Percentiles rank a stretch among this genome's conserved stretches.
phyloP scores from a whole-genome alignment of 2,888 invertebrate genomes.

The Acanthosepion pharaonis region DNA sequence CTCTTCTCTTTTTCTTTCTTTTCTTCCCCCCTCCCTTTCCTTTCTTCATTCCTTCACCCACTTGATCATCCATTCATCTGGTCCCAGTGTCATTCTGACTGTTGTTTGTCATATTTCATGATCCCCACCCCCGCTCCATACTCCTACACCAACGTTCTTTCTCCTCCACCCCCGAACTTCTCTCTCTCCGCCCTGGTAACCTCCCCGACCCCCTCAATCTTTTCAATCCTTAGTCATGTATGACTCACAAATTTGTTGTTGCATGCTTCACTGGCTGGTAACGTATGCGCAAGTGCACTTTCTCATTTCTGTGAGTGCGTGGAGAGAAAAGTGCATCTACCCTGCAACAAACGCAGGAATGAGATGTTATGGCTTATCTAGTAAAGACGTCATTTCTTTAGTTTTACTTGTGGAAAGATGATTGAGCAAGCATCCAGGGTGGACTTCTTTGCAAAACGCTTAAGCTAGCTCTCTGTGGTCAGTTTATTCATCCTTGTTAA shows the following conservation, averaged over 20 bases:
- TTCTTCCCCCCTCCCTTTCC: background rate
- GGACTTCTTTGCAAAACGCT: too few species aligned
- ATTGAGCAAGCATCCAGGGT: too few species aligned
- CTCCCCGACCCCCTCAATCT: background rate
- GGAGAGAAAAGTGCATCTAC: conserved; percentile 33
- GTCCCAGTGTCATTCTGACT: conserved; percentile 24
- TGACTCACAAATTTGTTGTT: conserved; percentile 33
- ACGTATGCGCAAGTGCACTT: conserved; percentile 1
- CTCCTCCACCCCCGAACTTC: background rate
- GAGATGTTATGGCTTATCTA: background rate
- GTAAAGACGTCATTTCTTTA: background rate
- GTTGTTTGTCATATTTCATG: conserved; percentile 13
- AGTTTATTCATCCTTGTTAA: too few species aligned
- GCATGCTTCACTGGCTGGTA: background rate
- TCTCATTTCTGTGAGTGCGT: conserved; percentile 5
- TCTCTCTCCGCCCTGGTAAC: background rate
- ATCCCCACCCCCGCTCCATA: background rate
- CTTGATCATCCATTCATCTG: conserved; percentile 33
- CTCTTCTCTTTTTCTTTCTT: too few species aligned
- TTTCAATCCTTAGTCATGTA: conserved; percentile 33
- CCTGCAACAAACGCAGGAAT: background rate
- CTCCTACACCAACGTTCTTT: background rate
- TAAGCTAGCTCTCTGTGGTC: too few species aligned
- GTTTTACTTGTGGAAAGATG: background rate
- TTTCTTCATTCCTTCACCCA: background rate